Percentiles rank a stretch among this genome's conserved stretches.
These are phyloP conservation scores for Acronicta psi DNA, from an alignment of 2,888 invertebrate genomes.

Conservation along the genomic window DNA sequence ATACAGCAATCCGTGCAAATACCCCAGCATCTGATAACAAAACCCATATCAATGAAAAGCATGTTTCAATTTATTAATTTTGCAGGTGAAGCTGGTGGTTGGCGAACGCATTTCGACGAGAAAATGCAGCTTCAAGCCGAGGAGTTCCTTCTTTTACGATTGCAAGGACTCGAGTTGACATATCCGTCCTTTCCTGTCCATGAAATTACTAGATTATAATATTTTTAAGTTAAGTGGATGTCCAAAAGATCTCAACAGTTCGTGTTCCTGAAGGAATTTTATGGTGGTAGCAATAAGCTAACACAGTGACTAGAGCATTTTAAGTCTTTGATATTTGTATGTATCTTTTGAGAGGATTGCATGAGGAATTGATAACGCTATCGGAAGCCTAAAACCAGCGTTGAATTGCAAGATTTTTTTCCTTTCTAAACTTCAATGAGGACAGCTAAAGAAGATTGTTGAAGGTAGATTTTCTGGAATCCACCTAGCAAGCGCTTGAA, in stretches of 20 bases:
- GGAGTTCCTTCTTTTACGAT: constrained; percentile 69
- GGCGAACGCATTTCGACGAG: constrained; percentile 78
- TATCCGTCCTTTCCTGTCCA: constrained; percentile 73
- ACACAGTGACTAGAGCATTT: no score
- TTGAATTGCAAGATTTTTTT: no score
- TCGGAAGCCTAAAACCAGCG: no score
- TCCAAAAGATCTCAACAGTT: neutral
- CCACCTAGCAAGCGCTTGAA: neutral
- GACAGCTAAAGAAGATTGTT: neutral
- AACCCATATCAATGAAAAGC: no score
- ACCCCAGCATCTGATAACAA: no score
- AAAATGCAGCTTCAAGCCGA: constrained; percentile 81
- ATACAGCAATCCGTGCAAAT: no score
- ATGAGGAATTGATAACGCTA: no score
- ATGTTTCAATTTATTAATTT: constrained; percentile 18
- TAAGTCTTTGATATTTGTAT: no score
- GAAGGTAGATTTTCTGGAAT: neutral
- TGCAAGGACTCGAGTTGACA: constrained; percentile 68
- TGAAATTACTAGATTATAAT: constrained; percentile 74
- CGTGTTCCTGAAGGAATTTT: no score
- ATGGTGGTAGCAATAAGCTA: no score
- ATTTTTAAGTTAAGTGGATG: neutral
- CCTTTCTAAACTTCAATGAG: no score
- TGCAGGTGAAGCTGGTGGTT: constrained; percentile 80
- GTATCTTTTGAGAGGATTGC: no score